A percentile compares a stretch with the other conserved stretches of the same genome.
These are phyloP conservation scores for Chelonus insularis DNA, from an alignment of 1,140 invertebrate genomes.

Conservation along the genomic window DNA sequence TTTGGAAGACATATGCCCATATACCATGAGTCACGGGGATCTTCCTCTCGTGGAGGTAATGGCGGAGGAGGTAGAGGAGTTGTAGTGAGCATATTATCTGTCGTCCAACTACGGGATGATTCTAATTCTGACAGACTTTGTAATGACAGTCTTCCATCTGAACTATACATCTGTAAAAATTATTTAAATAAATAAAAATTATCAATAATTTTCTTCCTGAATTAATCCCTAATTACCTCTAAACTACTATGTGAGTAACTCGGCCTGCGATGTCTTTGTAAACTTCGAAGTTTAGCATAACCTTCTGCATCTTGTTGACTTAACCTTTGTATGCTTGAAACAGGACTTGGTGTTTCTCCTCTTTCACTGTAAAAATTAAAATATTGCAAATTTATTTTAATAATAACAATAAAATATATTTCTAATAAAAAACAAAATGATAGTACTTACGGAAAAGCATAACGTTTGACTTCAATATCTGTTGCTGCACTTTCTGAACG, in stretches of 20 bases:
- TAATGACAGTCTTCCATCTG: slow-evolving; percentile 52
- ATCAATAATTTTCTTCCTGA: neutral
- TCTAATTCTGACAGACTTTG: slow-evolving; percentile 56
- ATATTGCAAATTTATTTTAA: slow-evolving; percentile 16
- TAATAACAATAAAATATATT: slow-evolving; percentile 15
- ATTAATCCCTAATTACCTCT: slow-evolving; percentile 42
- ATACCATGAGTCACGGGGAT: slow-evolving; percentile 61
- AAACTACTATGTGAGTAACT: slow-evolving; percentile 56
- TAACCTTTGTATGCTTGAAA: slow-evolving; percentile 75
- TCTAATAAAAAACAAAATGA: slow-evolving; percentile 7
- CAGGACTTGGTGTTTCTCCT: slow-evolving; percentile 77
- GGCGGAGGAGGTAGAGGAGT: slow-evolving; percentile 41
- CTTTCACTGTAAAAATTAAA: slow-evolving; percentile 62
- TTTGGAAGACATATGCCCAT: slow-evolving; percentile 80
- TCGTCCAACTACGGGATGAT: slow-evolving; percentile 51
- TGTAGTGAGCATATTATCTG: slow-evolving; percentile 42
- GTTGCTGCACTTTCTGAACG: slow-evolving; percentile 56
- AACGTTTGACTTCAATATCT: slow-evolving; percentile 48
- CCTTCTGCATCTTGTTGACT: slow-evolving; percentile 77
- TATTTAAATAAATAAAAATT: neutral
- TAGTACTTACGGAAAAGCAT: slow-evolving; percentile 43
- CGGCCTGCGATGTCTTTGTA: slow-evolving; percentile 69
- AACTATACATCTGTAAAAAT: slow-evolving; percentile 52
- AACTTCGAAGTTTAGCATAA: slow-evolving; percentile 76
- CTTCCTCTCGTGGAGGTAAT: slow-evolving; percentile 34